A percentile compares a stretch with the other conserved stretches of the same genome.
These are phyloP conservation scores for Suricata suricatta DNA, from an alignment of 2,113 vertebrate species.

Conservation along the genomic window DNA sequence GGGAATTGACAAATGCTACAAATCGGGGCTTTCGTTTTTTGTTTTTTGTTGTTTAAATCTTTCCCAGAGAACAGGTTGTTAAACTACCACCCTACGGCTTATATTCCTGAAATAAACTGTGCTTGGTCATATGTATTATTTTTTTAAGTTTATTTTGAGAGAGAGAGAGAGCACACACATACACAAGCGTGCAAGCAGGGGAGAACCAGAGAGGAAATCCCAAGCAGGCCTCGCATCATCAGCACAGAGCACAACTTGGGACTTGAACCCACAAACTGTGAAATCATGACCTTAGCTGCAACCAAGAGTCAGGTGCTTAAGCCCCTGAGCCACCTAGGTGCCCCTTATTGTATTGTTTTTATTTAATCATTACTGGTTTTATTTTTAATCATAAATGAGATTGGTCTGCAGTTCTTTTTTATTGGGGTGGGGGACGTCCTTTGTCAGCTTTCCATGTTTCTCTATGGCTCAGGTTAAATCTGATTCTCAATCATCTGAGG, in stretches of 20 bases:
- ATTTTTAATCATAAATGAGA: background rate
- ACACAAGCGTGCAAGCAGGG: too few species aligned
- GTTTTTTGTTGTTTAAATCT: background rate
- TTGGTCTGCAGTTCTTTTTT: background rate
- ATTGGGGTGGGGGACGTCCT: background rate
- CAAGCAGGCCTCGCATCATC: too few species aligned
- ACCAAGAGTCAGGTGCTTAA: too few species aligned
- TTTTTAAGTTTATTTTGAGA: background rate
- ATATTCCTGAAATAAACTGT: background rate
- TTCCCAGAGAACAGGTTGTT: background rate
- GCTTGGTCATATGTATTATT: background rate
- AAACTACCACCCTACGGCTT: background rate
- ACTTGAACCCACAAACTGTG: too few species aligned
- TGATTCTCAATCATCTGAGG: background rate
- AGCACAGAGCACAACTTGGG: too few species aligned
- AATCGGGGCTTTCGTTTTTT: background rate
- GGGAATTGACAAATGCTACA: background rate
- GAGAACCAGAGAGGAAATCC: too few species aligned
- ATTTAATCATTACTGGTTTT: background rate
- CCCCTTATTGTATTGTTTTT: background rate
- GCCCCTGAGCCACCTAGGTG: too few species aligned
- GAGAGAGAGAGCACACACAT: too few species aligned
- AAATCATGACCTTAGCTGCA: too few species aligned
- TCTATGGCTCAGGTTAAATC: background rate
- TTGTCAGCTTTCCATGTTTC: background rate